Conservation (phyloP, 2,888 invertebrate genomes). For the Pyrocoelia pectoralis region DNA sequence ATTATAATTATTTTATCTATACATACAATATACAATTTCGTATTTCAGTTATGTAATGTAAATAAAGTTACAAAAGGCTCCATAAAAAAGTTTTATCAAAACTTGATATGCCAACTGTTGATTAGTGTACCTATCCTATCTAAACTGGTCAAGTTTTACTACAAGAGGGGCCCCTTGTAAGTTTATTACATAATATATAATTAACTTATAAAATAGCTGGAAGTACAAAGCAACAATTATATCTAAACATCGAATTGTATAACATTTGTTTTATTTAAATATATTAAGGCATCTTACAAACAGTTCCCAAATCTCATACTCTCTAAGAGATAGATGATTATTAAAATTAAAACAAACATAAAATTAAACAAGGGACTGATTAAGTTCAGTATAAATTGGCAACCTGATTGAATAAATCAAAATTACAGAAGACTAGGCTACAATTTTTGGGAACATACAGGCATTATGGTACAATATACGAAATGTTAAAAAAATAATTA, state of each 20-base stretch:
- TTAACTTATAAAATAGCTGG: constrained; percentile 34
- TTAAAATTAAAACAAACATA: neutral
- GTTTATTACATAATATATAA: constrained; percentile 5
- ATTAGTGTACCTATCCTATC: constrained; percentile 10
- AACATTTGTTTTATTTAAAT: constrained; percentile 17
- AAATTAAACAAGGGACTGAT: too few species aligned
- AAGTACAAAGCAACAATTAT: constrained; percentile 38
- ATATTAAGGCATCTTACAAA: constrained; percentile 29
- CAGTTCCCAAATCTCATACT: constrained; percentile 24
- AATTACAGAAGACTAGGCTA: neutral
- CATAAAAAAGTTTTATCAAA: constrained; percentile 10
- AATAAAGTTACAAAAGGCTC: neutral
- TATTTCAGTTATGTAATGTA: constrained; percentile 9
- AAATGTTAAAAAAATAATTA: constrained; percentile 29
- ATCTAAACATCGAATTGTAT: constrained; percentile 33
- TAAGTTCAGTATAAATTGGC: too few species aligned
- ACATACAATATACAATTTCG: constrained; percentile 35
- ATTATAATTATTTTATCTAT: constrained; percentile 35
- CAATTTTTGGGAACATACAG: constrained; percentile 25
- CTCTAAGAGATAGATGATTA: too few species aligned
- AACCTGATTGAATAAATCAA: neutral
- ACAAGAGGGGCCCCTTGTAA: constrained; percentile 5
- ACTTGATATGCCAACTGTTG: constrained; percentile 33
- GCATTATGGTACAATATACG: constrained; percentile 20
- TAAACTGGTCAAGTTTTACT: constrained; percentile 26